Conservation (phyloP, 2,888 invertebrate genomes). For the Phaonia tiefii region DNA sequence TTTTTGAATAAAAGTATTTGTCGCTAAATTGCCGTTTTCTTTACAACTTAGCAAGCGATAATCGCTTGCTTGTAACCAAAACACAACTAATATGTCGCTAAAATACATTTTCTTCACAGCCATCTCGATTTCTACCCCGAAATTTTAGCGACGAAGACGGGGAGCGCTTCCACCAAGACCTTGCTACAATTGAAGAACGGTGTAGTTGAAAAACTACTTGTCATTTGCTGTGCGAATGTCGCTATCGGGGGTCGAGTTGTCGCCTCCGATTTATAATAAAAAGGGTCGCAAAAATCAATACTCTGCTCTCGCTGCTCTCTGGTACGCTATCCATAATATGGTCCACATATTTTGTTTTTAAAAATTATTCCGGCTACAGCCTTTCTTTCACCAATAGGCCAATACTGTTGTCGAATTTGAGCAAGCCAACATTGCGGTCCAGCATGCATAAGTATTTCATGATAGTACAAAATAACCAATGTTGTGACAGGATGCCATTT, state of each 20-base stretch:
- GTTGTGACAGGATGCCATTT: slow-evolving; percentile 16
- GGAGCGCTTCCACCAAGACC: too few relatives aligned
- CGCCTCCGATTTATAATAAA: slow-evolving; percentile 56
- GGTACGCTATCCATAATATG: slow-evolving; percentile 53
- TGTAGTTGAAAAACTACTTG: too few relatives aligned
- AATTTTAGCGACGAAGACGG: too few relatives aligned
- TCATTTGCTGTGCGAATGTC: slow-evolving; percentile 58
- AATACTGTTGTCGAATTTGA: slow-evolving; percentile 28
- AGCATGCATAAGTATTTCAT: slow-evolving; percentile 27
- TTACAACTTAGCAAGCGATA: too few relatives aligned
- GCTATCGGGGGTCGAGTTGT: slow-evolving; percentile 42
- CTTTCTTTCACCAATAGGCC: slow-evolving; percentile 32
- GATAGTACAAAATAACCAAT: slow-evolving; percentile 14
- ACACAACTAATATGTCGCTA: too few relatives aligned
- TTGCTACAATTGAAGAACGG: too few relatives aligned
- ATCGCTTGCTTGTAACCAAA: too few relatives aligned
- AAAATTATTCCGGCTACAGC: slow-evolving; percentile 8
- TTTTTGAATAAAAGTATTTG: too few relatives aligned
- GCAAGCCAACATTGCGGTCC: slow-evolving; percentile 31
- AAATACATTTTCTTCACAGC: too few relatives aligned
- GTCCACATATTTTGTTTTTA: slow-evolving; percentile 10
- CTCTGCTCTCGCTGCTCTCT: slow-evolving; percentile 2
- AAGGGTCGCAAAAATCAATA: slow-evolving; percentile 45
- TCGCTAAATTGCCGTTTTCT: too few relatives aligned
- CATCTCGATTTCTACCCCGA: too few relatives aligned